Base-by-base conservation (phyloP, 2,888 invertebrate species). In the Malachius bipustulatus region DNA sequence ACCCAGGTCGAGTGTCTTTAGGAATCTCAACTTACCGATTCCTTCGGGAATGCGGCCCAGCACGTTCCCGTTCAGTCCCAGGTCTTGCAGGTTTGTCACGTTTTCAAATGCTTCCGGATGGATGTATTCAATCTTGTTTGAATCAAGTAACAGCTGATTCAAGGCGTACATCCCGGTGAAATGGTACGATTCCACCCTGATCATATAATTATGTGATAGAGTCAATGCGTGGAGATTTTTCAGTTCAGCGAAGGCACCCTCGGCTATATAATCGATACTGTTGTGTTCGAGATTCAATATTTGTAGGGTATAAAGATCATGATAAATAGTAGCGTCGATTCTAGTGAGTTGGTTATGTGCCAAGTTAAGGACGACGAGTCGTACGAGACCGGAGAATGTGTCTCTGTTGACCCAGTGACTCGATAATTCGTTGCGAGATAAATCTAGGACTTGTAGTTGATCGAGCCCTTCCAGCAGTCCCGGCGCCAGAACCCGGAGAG, bases 1-100 rank as follows among this genome's bases (percentile, higher is more conserved):
- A 31, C 83, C 83, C 48, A 89, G 68, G 63, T 87, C 83, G 40
- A 89, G 66, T 15, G 79, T 78, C 54, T 78, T 80, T 50, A 89
- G 64, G 51, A 77, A 75, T 46, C 71, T 65, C 42, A 85, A 65
- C 47, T 73, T 74, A 47, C 75, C 74, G 42, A 82, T 70, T 27
- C 82, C 81, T 50, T 69, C 70, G 40, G 84, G 82, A 37, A 80
- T 70, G 47, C 74, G 74, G 26, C 71, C 72, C 49, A 87, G 65
- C 51, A 70, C 64, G 64, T 87, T 87, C 40, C 76, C 77, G 51
- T 77, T 80, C 43, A 85, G 63, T 30, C 80, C 78, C 46, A 85
- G 67, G 59, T 84, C 84, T 57, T 81, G 77, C 26, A 87, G 67
- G 57, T 77, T 77, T 4, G 81, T 82, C 51, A 81, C 75, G 62